Evolutionary conservation across 2,113 vertebrate genomes (phyloP).

Genomic region (Vulpes lagopus): DNA sequence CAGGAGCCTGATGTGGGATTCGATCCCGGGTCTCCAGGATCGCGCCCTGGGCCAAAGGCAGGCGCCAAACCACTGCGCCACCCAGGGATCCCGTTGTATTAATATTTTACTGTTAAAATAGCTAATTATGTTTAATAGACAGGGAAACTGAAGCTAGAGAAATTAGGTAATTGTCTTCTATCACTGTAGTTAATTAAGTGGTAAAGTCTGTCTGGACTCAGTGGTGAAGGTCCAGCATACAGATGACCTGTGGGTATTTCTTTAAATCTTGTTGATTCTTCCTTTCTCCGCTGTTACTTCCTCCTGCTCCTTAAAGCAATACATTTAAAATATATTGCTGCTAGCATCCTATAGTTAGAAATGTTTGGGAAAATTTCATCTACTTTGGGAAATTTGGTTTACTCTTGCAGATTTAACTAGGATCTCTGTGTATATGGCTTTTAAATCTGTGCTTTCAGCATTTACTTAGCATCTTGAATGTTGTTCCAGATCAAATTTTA

Average conservation of each 20-base stretch:
- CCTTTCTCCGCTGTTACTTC: neutral
- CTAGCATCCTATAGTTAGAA: neutral
- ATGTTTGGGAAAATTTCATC: neutral
- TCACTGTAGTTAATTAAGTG: neutral
- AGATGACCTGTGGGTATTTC: neutral
- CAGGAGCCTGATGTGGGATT: too few relatives aligned
- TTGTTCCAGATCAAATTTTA: neutral
- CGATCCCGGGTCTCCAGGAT: too few relatives aligned
- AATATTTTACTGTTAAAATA: neutral
- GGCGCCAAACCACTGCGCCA: too few relatives aligned
- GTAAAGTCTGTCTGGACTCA: neutral
- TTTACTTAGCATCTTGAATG: neutral
- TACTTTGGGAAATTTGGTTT: neutral
- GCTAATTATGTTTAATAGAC: neutral
- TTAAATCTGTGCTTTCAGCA: neutral
- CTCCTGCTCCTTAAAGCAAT: neutral
- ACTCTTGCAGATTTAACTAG: neutral
- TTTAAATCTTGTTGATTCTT: neutral
- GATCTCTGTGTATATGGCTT: neutral
- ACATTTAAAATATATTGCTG: neutral
- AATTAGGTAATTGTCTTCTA: neutral
- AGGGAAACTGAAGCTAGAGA: neutral
- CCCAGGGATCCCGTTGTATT: too few relatives aligned
- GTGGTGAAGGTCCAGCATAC: neutral
- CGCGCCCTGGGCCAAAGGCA: too few relatives aligned